Percentiles rank a stretch among this genome's conserved stretches.
Evolutionary conservation across 2,113 vertebrate genomes (phyloP).

Genomic region (Lota lota): DNA sequence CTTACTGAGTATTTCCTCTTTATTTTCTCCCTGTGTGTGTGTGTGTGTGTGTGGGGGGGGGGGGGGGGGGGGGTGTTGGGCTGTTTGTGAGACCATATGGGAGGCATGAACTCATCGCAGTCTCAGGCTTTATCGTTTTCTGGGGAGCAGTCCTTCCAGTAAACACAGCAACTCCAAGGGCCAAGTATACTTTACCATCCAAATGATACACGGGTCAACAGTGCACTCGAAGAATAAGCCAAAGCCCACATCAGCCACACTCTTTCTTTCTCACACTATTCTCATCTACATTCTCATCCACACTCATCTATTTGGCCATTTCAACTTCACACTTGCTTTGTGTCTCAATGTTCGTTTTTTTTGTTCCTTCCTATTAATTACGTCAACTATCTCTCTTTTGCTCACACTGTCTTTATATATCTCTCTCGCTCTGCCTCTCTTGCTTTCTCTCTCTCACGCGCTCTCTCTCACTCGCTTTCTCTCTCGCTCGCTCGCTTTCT

Average conservation of each 20-base stretch:
- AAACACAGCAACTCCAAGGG: constrained; percentile 60
- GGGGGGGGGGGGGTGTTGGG: background rate
- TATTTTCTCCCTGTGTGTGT: background rate
- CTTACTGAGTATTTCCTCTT: constrained; percentile 15
- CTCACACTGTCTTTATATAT: background rate
- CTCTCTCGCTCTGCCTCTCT: constrained; percentile 15
- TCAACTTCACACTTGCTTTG: constrained; percentile 12
- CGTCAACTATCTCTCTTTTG: constrained; percentile 20
- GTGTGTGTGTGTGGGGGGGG: background rate
- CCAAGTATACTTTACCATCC: constrained; percentile 45
- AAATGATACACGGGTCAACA: constrained; percentile 59
- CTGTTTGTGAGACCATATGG: constrained; percentile 38
- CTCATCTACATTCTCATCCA: no score
- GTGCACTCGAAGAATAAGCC: constrained; percentile 53
- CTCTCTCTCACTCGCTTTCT: constrained; percentile 23
- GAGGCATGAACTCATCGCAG: constrained; percentile 59
- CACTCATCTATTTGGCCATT: background rate
- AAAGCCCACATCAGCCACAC: constrained; percentile 49
- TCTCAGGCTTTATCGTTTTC: constrained; percentile 62
- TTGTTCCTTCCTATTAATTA: background rate
- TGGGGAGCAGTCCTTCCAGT: constrained; percentile 67
- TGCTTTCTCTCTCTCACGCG: constrained; percentile 50
- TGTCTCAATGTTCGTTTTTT: background rate
- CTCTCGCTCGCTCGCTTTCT: background rate
- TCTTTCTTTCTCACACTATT: background rate